Evolutionary conservation across 2,113 vertebrate genomes (phyloP), one percentile per base, ranked within the genome.

Genomic region (Prionailurus viverrinus): DNA sequence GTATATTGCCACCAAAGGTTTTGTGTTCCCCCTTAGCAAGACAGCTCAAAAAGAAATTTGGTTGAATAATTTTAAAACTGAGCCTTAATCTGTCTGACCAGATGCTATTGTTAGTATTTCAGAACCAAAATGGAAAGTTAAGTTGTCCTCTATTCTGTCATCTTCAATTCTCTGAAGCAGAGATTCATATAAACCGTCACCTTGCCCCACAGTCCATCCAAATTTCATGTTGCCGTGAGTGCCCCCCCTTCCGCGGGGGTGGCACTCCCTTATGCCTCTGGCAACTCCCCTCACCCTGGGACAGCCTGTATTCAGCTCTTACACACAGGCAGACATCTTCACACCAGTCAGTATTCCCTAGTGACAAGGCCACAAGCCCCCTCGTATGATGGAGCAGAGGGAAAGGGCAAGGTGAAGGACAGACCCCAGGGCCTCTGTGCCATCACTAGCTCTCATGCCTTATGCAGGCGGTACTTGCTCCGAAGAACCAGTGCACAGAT

Each of bases 341-440:
- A 66, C 19, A 76, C 13, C 5, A 16, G 5, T 84, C 82, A 51
- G 4, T 66, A 63, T 53, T 95, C 79, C 79, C 69, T 71, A 79
- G 36, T 51, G 58, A 53, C 51, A 81, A 71, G 71, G 65, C 11
- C 79, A 23, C 29, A 84, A n/a, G 27, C 5, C 15, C 53, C n/a
- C 15, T 83, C 31, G 6, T 4, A 14, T 0, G 3, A 29, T 1
- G 15, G 63, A 92, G 65, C 45, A 81, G 73, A 92, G 4, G 45
- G 10, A 80, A 87, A 23, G 51, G 66, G 11, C 87, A 51, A 78
- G 29, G 16, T 87, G 58, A 97, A 97, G 58, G 91, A 63, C 79
- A 84, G 23, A 65, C 36, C 79, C 39, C 41, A 45, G 36, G 79
- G 51, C 23, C 74, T 19, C 14, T 61, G 39, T 36, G 73, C 94